Base-by-base conservation (phyloP, 2,888 invertebrate genomes). In the Taenaris catops region DNA sequence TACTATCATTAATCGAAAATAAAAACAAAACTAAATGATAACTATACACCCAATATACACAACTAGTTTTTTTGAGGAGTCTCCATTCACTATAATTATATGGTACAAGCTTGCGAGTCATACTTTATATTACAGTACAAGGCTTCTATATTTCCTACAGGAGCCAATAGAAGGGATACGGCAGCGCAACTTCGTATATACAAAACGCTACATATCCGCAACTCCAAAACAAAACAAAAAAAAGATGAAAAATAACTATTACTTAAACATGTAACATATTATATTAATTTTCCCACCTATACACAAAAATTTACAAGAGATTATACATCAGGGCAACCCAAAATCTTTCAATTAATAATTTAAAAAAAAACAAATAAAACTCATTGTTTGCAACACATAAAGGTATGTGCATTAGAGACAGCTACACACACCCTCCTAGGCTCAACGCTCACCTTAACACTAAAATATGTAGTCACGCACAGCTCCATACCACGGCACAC, bases 11-110 rank as follows among this genome's bases (percentile, higher is more conserved):
- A 76, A 67, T 75, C 70, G 62, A 70, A 70, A 71, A 79, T 67
- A 76, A 63, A 73, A 80, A 70, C 74, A 67, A 68, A 64, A 63
- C 71, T 71, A 64, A 74, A 64, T 55, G 64, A 79, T 78, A 79
- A 74, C 83, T 84, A 74, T 84, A 84, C 84, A 84, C 83, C 81
- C 79, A 81, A 81, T 84, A 78, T 86, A 83, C 84, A 86, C 68
- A 79, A 56, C 73, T 78, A 78, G 53, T 52, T 64, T 64, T 64
- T 64, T 53, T 60, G 68, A 72, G 43, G 74, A 78, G 69, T 74
- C n/a, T n/a, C 59, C 72, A 63, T 63, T 61, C 72, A 58, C 64
- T 75, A 79, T 58, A 53, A 49, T 65, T 76, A 75, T 81, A 81
- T 79, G 60, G 52, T 80, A 83, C 81, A 84, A 72, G 70, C 73